Percentiles rank a stretch among this genome's conserved stretches.
Conservation (phyloP, 2,113 vertebrate species). For the Pachypanchax playfairii region DNA sequence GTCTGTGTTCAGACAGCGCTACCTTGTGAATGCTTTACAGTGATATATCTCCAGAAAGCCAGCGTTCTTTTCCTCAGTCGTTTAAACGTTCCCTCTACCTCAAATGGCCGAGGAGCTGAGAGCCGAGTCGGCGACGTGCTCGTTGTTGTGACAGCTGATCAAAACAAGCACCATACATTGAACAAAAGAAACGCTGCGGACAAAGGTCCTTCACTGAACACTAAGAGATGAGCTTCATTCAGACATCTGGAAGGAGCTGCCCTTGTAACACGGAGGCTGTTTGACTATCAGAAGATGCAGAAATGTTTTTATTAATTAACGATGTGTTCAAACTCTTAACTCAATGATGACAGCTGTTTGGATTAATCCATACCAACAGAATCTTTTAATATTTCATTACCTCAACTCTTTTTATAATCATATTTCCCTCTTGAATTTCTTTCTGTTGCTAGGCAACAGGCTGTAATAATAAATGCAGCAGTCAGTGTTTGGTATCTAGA, state of each 20-base stretch:
- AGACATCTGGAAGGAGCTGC: background rate
- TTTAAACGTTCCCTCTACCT: no score
- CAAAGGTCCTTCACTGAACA: background rate
- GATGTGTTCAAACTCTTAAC: slow-evolving; percentile 8
- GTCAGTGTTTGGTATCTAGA: slow-evolving; percentile 33
- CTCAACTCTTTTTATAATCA: slow-evolving; percentile 16
- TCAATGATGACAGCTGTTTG: slow-evolving; percentile 5
- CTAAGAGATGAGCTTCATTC: background rate
- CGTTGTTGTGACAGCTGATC: no score
- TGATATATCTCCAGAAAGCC: no score
- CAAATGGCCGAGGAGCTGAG: no score
- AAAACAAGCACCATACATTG: no score
- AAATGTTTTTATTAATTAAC: background rate
- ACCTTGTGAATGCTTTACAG: no score
- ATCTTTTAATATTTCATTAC: slow-evolving; percentile 19
- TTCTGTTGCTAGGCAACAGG: slow-evolving; percentile 70
- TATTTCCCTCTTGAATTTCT: slow-evolving; percentile 28
- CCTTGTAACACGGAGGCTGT: background rate
- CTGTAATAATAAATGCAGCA: slow-evolving; percentile 51
- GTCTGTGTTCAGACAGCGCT: no score
- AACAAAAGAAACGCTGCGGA: no score
- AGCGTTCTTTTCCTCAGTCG: no score
- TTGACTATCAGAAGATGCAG: background rate
- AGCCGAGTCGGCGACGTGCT: no score
- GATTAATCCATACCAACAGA: slow-evolving; percentile 1